Evolutionary conservation across 2,888 invertebrate genomes (phyloP), one percentile per base, ranked within the genome.

Genomic region (Podotricha telesiphe): DNA sequence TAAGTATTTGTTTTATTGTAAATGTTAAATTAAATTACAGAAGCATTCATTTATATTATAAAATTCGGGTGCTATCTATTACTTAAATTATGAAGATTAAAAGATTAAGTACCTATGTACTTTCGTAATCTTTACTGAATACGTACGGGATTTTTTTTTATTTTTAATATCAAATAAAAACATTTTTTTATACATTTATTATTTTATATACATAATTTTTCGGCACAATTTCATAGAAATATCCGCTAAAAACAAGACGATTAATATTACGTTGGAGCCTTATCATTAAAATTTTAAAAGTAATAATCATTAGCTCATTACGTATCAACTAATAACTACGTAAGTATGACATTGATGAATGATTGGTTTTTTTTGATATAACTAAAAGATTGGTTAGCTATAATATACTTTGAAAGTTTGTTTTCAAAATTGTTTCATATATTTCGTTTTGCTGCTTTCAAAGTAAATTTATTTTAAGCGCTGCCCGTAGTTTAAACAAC

Each of bases 391-490:
- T n/a, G 2, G 17, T 0, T 59, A 45, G 8, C 22, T 40, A 10
- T 45, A n/a, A 10, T 20, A 8, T 45, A 28, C 10, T 40, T 59
- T 59, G 5, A 28, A 28, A 11, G 10, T n/a, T 59, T 34, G 13
- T 53, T 47, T 34, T 28, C n/a, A 47, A 51, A 71, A 56, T 63
- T 63, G 51, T 53, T 67, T 45, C 28, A 47, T 58, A 76, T 74
- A 72, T 71, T 67, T 63, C 75, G 73, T 78, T 81, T 78, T 78
- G 74, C 74, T 72, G 78, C 82, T 84, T 85, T 81, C 80, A 84
- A 83, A 84, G 83, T 82, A 82, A 86, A 86, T 86, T 83, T 87
- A 87, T 87, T 88, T 87, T 83, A 85, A 88, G 81, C 85, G 69
- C 66, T 78, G 82, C 72, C 75, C 82, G 82, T 85, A 86, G 85